Conservation (phyloP, 1,140 invertebrate species). For the Contarinia nasturtii region DNA sequence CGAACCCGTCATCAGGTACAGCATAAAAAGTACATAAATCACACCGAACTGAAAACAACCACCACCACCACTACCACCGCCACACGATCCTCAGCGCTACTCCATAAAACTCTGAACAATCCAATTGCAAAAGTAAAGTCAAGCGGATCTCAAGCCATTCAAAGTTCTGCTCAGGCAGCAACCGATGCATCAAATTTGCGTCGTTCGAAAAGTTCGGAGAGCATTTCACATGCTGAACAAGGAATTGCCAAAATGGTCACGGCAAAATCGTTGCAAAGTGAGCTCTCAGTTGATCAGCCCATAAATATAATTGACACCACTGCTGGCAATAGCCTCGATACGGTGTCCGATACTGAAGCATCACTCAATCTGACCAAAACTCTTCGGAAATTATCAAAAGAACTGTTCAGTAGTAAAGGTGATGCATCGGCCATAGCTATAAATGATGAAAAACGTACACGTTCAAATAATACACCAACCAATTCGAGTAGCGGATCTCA, state of each 20-base stretch:
- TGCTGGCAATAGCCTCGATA: constrained; percentile 27
- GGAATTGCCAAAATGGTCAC: neutral
- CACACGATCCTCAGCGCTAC: constrained; percentile 2
- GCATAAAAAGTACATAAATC: neutral
- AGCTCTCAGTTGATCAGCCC: neutral
- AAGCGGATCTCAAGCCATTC: neutral
- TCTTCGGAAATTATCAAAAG: constrained; percentile 71
- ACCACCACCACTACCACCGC: constrained; percentile 3
- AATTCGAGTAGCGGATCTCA: too few relatives aligned
- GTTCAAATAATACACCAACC: constrained; percentile 8
- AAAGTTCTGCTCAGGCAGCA: neutral
- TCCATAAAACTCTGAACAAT: neutral
- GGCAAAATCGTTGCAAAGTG: neutral
- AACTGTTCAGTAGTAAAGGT: constrained; percentile 52
- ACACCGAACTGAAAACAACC: constrained; percentile 1
- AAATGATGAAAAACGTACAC: constrained; percentile 21
- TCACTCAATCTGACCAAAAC: constrained; percentile 83
- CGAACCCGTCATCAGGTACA: neutral
- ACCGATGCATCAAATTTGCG: neutral
- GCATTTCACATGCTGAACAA: neutral
- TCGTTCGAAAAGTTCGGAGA: neutral
- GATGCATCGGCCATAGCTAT: constrained; percentile 21
- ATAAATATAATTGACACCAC: neutral
- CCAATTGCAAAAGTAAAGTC: constrained; percentile 1
- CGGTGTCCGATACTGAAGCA: constrained; percentile 63